Evolutionary conservation across 2,797 vertebrate genomes (phyloP), one percentile per base, ranked within the genome.

Genomic region (Sternotherus odoratus): DNA sequence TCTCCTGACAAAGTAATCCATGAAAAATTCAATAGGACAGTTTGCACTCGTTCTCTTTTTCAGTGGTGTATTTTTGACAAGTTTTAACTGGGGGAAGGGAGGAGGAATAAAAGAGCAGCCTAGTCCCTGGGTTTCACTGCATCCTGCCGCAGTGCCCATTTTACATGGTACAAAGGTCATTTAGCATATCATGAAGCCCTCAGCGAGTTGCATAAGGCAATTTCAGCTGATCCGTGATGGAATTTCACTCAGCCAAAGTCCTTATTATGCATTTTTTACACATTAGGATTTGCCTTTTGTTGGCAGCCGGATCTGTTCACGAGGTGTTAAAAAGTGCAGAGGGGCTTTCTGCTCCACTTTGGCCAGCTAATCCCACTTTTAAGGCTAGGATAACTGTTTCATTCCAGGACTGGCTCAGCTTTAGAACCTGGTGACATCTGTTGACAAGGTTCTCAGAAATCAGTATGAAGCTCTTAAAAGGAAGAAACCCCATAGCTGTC

Each of bases 261-360:
- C 94, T 97, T 95, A 95, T 97, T 95, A 94, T 94, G 96, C 95
- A 95, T 95, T 97, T 97, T 98, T 97, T 97, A 93, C 97, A 96
- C 97, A 97, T 96, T 94, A 97, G 96, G 97, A 92, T 98, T 97
- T 97, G 94, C 96, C 95, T 95, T 97, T 98, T 97, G 95, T 97
- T 97, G 95, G 94, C 83, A 94, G 95, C 97, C 95, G 94, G 96
- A 96, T 96, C 96, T 96, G 94, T 95, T 97, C 94, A 95, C 89
- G 95, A 97, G 97, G 95, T 96, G 95, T 96, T 97, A 97, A 97
- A 95, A 97, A 97, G 98, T 98, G 97, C 98, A 98, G 97, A 98
- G 96, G 97, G 98, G 97, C 98, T 98, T 97, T 97, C 95, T 97
- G 95, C 97, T 97, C 91, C 96, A 88, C 93, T 97, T 93, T 4